Base-by-base conservation (phyloP, 2,113 vertebrate species). In the Rhombomys opimus region DNA sequence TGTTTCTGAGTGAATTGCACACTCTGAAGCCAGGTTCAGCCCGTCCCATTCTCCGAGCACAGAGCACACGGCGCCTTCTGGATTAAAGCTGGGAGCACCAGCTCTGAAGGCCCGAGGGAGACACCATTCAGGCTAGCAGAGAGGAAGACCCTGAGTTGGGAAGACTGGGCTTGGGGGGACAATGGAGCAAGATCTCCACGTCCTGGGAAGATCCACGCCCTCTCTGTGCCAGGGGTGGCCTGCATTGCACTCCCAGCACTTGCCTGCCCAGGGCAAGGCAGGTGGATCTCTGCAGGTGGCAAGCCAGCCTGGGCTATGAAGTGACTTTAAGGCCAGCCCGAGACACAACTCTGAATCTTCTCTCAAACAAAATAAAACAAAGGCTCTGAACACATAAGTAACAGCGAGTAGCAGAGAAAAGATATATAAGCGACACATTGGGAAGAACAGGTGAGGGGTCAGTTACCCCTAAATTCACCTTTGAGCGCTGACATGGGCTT, bases 1-100 rank as follows among this genome's bases (percentile, higher is more conserved):
- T 97, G 92, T 89, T 96, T 94, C 73, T 78, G 80, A 96, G 78
- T 70, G 89, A 89, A 93, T 87, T 75, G 90, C 80, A 73, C 7
- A 65, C 61, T 95, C 90, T 93, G 96, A 72, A 93, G 92, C 80
- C 67, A 93, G 92, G 95, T 70, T 85, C 92, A 52, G 59, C 32
- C 65, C 0, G 12, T 38, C 52, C 76, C 57, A 38, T 87, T 95
- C 81, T 97, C 78, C 59, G 32, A 72, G 73, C 88, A 82, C 87
- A 67, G 92, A 91, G 61, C 86, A 41, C 67, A 61, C 46, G 57
- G 52, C 68, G 50, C 57, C 80, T 81, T 87, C 54, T n/a, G 41
- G 84, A 52, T 41, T 41, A 52, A 89, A 81, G 32, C 35, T 9
- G 50, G 75, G 80, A 87, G 68, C 14, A 67, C 46, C 30, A 82